Evolutionary conservation across 1,140 invertebrate species (phyloP), one percentile per base, ranked within the genome.

Genomic region (Ceratosolen fusciceps): DNA sequence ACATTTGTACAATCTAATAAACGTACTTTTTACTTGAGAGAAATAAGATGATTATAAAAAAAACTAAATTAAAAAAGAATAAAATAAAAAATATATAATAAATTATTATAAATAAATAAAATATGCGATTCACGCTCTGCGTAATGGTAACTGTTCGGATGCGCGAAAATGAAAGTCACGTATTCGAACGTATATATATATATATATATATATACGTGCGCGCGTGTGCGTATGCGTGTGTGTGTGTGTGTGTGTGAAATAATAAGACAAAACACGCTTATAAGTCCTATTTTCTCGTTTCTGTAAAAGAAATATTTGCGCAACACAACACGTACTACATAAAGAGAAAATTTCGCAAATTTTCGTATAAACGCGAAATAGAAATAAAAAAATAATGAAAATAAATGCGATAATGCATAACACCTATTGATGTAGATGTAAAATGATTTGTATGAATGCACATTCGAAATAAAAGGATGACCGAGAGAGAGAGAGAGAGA

Each of bases 1-100:
- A 80, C 79, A 80, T 80, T 80, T 80, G 56, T 80, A 80, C 73
- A 80, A 80, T 76, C 74, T 82, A 77, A 70, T 82, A 71, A 79
- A 77, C 75, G 79, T 82, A 77, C 74, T 82, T 80, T 82, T 80
- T 82, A 82, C 72, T 80, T 52, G 75, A 75, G 31, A 65, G 31
- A 76, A 80, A 80, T 62, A 75, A 75, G 56, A 76, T 80, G 26
- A 80, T 80, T 62, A 68, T 62, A 37, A 37, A 37, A 62, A 80
- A 71, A 37, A 37, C 24, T 62, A 80, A 71, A 19, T 56, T 39
- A 26, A 71, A 74, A 31, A 70, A 29, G 12, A 34, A 74, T 47
- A 54, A 58, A 37, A 79, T 43, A 65, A 77, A 74, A 68, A 79
- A 74, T 56, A 80, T 67, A 67, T 58, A 70, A 70, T 70, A 58